Base-by-base conservation (phyloP, 2,888 invertebrate genomes). In the Mycalesis mineus region DNA sequence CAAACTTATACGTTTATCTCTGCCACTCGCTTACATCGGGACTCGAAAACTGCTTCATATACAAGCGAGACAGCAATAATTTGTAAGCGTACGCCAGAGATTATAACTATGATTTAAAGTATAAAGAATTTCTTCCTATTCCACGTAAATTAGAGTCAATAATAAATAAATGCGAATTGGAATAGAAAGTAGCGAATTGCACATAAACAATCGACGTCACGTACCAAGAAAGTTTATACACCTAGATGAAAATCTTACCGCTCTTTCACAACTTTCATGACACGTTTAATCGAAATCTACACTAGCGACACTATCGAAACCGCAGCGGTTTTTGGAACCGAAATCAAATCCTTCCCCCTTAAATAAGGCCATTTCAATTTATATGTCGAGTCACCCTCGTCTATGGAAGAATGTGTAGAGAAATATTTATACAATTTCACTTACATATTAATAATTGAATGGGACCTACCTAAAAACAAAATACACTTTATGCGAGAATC, bases 391-490 rank as follows among this genome's bases (percentile, higher is more conserved):
- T 68, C 71, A 70, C 70, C 66, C 71, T 71, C 71, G 73, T 70
- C 74, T 78, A 77, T 77, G 80, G 80, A 80, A 83, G 75, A 76
- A 77, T 75, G 80, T 82, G 82, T 80, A 80, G 78, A 76, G 78
- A 77, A 75, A 79, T 81, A 85, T 80, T 87, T 66, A 83, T 87
- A 87, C 87, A 88, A 73, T 87, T 86, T 84, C 78, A 80, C 88
- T 88, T 89, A 88, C 71, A 76, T 71, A 75, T 72, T 77, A 77
- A 84, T 79, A 84, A 87, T 86, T 87, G 85, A 84, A 87, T 87
- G 79, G 75, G 80, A 76, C 87, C 88, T 88, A 88, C 82, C 88
- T 89, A 88, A 79, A 45, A 79, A 60, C 57, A 58, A 55, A 61
- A 60, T 49, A 78, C 71, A 71, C 65, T 75, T 75, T 76, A 76